phyloP scores from a whole-genome alignment of 1,140 invertebrate genomes.

The Odontomachus brunneus region DNA sequence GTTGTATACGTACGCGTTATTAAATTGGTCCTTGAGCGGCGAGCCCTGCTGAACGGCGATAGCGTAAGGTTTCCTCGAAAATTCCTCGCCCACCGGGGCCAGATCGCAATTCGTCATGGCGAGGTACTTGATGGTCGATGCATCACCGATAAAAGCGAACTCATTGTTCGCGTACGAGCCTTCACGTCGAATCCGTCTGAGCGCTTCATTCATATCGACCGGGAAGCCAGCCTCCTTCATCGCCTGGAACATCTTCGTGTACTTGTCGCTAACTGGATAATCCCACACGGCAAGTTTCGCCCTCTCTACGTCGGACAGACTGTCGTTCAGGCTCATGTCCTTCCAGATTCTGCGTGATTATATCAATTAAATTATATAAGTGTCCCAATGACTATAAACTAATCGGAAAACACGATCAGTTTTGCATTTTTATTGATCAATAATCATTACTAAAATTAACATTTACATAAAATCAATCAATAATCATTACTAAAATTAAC shows the following conservation, averaged over 20 bases:
- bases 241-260: slow-evolving; percentile 99
- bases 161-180: slow-evolving; percentile 89
- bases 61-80: slow-evolving; percentile 98
- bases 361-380: too few relatives aligned
- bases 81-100: slow-evolving; percentile 96
- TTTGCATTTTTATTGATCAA: too few relatives aligned
- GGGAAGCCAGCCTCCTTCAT: slow-evolving; percentile 97
- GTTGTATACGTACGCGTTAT: slow-evolving; percentile 91
- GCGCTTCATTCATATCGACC: slow-evolving; percentile 90
- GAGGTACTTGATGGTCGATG: slow-evolving; percentile 95
- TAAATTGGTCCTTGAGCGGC: slow-evolving; percentile 95
- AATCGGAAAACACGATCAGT: too few relatives aligned
- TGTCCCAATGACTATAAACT: too few relatives aligned
- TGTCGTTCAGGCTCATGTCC: slow-evolving; percentile 98
- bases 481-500: too few relatives aligned
- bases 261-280: slow-evolving; percentile 99
- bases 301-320: slow-evolving; percentile 93
- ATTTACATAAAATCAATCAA: too few relatives aligned
- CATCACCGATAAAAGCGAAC: slow-evolving; percentile 97
- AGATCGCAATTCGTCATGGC: slow-evolving; percentile 96
- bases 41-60: slow-evolving; percentile 98
- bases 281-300: slow-evolving; percentile 99
- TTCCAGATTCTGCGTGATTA: slow-evolving; percentile 97
- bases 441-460: too few relatives aligned
- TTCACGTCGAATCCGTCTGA: slow-evolving; percentile 90